phyloP scores from a whole-genome alignment of 2,113 vertebrate species.

The Phodopus roborovskii region DNA sequence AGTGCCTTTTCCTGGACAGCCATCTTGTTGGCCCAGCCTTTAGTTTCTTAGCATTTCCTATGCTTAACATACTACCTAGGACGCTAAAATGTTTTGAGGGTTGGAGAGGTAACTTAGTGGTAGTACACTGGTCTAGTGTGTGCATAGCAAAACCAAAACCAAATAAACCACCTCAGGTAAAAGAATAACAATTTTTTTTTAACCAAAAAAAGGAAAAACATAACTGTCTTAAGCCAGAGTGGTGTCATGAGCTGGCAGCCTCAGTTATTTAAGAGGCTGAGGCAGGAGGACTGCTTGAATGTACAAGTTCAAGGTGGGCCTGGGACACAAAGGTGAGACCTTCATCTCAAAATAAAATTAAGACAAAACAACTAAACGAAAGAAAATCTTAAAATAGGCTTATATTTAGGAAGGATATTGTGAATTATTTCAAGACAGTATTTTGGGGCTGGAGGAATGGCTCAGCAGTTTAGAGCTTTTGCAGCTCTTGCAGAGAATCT shows the following conservation, averaged over 20 bases:
- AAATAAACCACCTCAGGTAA: background rate
- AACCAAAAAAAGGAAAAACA: background rate
- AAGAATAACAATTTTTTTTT: slow-evolving; percentile 15
- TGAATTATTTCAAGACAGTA: background rate
- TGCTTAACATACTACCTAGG: background rate
- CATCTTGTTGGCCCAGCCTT: background rate
- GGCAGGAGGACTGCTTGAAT: background rate
- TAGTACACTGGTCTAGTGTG: background rate
- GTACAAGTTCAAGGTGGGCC: background rate
- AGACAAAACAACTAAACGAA: background rate
- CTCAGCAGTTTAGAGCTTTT: background rate
- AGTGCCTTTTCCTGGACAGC: background rate
- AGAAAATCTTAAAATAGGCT: background rate
- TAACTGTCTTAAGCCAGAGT: background rate
- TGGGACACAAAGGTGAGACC: background rate
- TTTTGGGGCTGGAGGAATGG: background rate
- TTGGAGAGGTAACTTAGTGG: background rate
- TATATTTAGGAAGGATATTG: slow-evolving; percentile 6
- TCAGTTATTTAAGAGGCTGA: background rate
- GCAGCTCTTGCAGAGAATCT: background rate
- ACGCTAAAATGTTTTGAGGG: slow-evolving; percentile 44
- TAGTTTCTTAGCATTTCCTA: background rate
- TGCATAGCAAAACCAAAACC: background rate
- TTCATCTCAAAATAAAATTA: background rate
- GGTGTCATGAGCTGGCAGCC: too few species aligned